Percentiles rank a stretch among this genome's conserved stretches.
Evolutionary conservation across 1,140 invertebrate genomes (phyloP).

Genomic region (Drosophila auraria): DNA sequence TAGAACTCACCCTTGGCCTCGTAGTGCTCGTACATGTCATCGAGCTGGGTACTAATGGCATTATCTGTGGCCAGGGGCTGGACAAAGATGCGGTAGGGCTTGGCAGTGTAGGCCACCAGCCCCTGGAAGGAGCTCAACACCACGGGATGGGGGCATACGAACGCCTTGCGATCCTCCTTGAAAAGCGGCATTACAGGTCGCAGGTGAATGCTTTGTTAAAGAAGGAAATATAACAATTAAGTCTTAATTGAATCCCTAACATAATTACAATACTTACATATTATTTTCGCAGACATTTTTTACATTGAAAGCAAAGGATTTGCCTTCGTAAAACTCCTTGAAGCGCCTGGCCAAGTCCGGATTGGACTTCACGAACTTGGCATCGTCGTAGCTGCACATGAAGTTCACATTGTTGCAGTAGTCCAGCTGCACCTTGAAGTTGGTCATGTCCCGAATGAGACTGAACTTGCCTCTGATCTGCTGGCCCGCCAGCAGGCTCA

Average conservation of each 20-base stretch:
- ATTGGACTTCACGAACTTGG: constrained; percentile 80
- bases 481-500: constrained; percentile 74
- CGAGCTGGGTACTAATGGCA: constrained; percentile 83
- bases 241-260: neutral
- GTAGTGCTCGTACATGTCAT: constrained; percentile 87
- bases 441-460: constrained; percentile 73
- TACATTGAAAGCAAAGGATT: constrained; percentile 73
- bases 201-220: constrained; percentile 55
- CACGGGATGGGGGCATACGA: constrained; percentile 67
- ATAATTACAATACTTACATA: constrained; percentile 59
- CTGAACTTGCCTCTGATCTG: constrained; percentile 76
- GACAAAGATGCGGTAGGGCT: constrained; percentile 87
- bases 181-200: constrained; percentile 77
- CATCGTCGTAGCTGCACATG: constrained; percentile 76
- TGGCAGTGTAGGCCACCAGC: constrained; percentile 57
- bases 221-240: neutral
- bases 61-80: constrained; percentile 86
- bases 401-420: constrained; percentile 67
- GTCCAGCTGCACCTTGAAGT: constrained; percentile 77
- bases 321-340: constrained; percentile 77
- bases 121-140: constrained; percentile 61
- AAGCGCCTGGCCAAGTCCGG: constrained; percentile 69
- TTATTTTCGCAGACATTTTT: constrained; percentile 81
- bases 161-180: constrained; percentile 67
- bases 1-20: constrained; percentile 80